phyloP scores from a whole-genome alignment of 2,113 vertebrate genomes.

The Maylandia zebra region DNA sequence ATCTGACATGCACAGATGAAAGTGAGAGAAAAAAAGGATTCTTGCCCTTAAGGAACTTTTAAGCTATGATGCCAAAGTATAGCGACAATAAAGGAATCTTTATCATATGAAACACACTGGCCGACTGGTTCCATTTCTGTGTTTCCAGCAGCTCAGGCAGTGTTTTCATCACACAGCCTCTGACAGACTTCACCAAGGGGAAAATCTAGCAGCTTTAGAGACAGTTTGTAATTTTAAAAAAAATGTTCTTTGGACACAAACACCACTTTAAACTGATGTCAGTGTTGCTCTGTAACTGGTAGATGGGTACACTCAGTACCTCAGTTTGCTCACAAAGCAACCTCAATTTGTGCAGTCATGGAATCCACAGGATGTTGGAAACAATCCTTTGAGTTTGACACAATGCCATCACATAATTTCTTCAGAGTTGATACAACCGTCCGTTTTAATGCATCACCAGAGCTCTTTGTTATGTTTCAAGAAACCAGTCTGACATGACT shows the following conservation, averaged over 20 bases:
- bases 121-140: background rate
- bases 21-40: too few relatives aligned
- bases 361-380: background rate
- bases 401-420: background rate
- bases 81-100: background rate
- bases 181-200: background rate
- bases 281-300: background rate
- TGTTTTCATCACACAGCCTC: background rate
- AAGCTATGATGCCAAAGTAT: background rate
- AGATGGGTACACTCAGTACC: background rate
- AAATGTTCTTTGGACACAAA: background rate
- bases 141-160: background rate
- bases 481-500: background rate
- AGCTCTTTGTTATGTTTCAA: background rate
- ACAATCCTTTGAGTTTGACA: background rate
- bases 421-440: background rate
- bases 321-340: background rate
- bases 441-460: fast-evolving
- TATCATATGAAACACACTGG: background rate
- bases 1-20: too few relatives aligned
- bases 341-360: background rate
- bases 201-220: background rate
- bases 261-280: background rate
- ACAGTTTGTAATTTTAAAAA: fast-evolving
- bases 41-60: too few relatives aligned